Percentiles rank a stretch among this genome's conserved stretches.
Conservation (phyloP, 2,888 invertebrate genomes). For the Yponomeuta cagnagella region DNA sequence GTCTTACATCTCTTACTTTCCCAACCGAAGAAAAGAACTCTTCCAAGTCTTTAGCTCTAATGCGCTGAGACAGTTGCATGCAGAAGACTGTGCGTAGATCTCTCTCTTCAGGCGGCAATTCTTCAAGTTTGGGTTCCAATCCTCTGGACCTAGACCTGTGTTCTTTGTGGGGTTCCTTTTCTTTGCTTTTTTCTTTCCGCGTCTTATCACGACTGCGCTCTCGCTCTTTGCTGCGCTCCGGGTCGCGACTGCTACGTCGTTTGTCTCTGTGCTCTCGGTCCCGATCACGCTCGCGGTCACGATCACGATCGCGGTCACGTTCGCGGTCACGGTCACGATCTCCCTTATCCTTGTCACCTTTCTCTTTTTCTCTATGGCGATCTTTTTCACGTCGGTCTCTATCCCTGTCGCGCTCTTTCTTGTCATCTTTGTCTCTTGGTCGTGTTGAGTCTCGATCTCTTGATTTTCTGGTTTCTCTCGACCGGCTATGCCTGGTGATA, state of each 20-base stretch:
- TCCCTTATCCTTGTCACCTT: conserved; percentile 17
- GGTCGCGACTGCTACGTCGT: conserved; percentile 43
- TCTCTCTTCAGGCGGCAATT: conserved; percentile 96
- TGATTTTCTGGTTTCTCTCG: conserved; percentile 40
- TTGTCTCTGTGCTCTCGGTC: conserved; percentile 37
- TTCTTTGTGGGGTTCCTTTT: conserved; percentile 42
- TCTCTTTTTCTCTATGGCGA: conserved; percentile 46
- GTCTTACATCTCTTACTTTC: conserved; percentile 97
- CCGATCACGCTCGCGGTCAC: conserved; percentile 43
- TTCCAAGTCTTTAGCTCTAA: conserved; percentile 94
- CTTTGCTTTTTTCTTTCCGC: conserved; percentile 51
- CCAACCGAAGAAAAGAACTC: conserved; percentile 99
- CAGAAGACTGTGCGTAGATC: conserved; percentile 99
- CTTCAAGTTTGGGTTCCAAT: conserved; percentile 78
- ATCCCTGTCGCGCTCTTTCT: conserved; percentile 48
- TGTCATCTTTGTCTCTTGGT: conserved; percentile 73
- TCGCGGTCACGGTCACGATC: conserved; percentile 37
- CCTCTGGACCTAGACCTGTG: conserved; percentile 68
- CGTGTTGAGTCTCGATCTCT: conserved; percentile 77
- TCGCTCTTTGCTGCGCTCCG: conserved; percentile 52
- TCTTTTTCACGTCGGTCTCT: conserved; percentile 42
- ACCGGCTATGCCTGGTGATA: conserved; percentile 49
- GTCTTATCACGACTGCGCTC: conserved; percentile 42
- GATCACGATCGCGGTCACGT: conserved; percentile 22
- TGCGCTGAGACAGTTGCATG: conserved; percentile 97